These are phyloP conservation scores for Conistra vaccinii DNA, from an alignment of 2,888 invertebrate species.

Conservation along the genomic window DNA sequence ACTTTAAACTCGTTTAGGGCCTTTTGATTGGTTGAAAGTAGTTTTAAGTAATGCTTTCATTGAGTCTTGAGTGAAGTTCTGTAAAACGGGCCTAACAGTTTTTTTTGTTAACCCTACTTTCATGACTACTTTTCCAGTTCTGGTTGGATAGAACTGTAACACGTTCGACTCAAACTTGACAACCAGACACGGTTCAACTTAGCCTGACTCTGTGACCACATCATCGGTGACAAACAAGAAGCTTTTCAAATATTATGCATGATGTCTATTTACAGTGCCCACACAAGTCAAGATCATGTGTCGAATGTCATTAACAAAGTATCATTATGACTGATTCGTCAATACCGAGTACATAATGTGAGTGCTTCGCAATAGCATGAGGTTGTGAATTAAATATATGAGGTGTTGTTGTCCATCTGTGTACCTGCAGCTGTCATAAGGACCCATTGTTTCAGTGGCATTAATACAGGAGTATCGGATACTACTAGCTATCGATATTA, in stretches of 20 bases:
- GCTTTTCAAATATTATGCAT: not conserved
- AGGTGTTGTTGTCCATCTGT: constrained; percentile 6
- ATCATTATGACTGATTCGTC: not conserved
- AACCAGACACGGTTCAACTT: not conserved
- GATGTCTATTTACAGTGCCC: not conserved
- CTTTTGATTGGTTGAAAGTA: too few relatives aligned
- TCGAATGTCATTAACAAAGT: not conserved
- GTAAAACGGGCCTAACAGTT: too few relatives aligned
- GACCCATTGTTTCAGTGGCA: constrained; percentile 33
- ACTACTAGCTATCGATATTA: not conserved
- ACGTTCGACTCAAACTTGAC: not conserved
- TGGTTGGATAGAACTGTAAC: not conserved
- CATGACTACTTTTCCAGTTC: not conserved
- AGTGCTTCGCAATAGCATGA: constrained; percentile 8
- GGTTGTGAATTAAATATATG: constrained; percentile 17
- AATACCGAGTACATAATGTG: not conserved
- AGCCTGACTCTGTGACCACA: not conserved
- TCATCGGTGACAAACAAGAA: constrained; percentile 10
- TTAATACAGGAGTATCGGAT: not conserved
- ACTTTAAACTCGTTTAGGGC: too few relatives aligned
- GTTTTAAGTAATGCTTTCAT: too few relatives aligned
- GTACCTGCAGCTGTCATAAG: not conserved
- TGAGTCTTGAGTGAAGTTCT: too few relatives aligned
- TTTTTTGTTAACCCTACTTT: not conserved
- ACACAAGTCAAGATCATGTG: not conserved